Conservation (phyloP, 2,888 invertebrate genomes). For the Gymnosoma rotundatum region DNA sequence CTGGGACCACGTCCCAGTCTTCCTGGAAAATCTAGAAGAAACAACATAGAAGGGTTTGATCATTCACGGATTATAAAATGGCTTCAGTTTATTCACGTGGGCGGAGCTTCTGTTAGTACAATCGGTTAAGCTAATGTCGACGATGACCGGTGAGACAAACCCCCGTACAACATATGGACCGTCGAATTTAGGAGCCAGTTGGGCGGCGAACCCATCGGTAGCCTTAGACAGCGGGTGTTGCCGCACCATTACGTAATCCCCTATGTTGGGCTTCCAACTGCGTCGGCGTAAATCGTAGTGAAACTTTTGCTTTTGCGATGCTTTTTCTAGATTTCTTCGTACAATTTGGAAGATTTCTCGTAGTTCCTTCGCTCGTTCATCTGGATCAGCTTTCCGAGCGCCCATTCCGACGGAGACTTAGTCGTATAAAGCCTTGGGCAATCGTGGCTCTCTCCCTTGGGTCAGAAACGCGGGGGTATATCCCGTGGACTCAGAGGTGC, state of each 20-base stretch:
- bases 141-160: no score
- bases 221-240: conserved; percentile 3
- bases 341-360: conserved; percentile 5
- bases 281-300: neutral
- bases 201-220: neutral
- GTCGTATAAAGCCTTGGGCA: conserved; percentile 13
- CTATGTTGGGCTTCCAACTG: neutral
- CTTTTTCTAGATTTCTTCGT: neutral
- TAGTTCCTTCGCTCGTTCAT: neutral
- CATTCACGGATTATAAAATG: no score
- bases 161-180: neutral
- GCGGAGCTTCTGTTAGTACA: no score
- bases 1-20: no score
- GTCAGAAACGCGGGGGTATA: conserved; percentile 15
- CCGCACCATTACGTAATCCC: neutral
- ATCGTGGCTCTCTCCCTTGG: conserved; percentile 25
- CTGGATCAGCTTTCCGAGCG: neutral
- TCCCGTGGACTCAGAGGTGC: conserved; percentile 15
- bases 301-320: no score
- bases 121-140: no score
- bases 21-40: no score
- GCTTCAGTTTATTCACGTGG: no score
- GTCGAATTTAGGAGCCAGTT: conserved; percentile 10
- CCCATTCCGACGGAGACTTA: conserved; percentile 5
- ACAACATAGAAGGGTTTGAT: no score